Percentiles rank a stretch among this genome's conserved stretches.
Evolutionary conservation across 92 coral and sea anemone genomes (phyloP).

Genomic region (Siderastrea siderea): DNA sequence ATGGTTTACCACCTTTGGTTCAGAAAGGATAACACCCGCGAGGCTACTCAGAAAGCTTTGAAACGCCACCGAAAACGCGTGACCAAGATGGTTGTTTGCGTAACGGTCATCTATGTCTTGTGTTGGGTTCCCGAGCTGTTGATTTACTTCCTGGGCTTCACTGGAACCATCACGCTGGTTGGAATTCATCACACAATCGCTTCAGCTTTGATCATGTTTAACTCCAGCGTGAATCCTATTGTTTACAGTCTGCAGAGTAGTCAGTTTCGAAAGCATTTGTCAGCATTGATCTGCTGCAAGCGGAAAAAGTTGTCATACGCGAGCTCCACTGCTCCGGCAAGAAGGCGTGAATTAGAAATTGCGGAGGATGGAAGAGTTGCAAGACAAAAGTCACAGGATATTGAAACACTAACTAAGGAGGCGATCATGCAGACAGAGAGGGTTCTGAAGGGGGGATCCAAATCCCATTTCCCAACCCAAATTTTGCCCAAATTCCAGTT

Average conservation of each 20-base stretch:
- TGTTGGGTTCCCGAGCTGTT: conserved; percentile 47
- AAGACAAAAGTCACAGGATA: conserved; percentile 22
- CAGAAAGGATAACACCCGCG: not conserved
- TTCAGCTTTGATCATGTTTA: conserved; percentile 37
- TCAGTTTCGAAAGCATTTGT: conserved; percentile 67
- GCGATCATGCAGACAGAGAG: no score
- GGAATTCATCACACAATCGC: conserved; percentile 22
- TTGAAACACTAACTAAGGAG: not conserved
- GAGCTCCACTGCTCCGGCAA: not conserved
- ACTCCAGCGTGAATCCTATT: conserved; percentile 62
- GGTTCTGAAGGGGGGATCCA: no score
- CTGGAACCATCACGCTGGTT: conserved; percentile 1
- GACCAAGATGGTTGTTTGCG: conserved; percentile 35
- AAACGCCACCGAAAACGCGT: conserved; percentile 32
- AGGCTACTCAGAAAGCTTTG: conserved; percentile 4
- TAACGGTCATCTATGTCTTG: conserved; percentile 40
- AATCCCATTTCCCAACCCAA: no score
- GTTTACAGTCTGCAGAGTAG: conserved; percentile 70
- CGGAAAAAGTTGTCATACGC: conserved; percentile 15
- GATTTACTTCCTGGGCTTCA: conserved; percentile 28
- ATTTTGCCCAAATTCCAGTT: no score
- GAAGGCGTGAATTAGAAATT: conserved; percentile 16
- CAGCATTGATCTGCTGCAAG: conserved; percentile 59
- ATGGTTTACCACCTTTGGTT: conserved; percentile 32
- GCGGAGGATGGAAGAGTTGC: not conserved